Percentiles rank a stretch among this genome's conserved stretches.
Evolutionary conservation across 2,113 vertebrate species (phyloP).

Genomic region (Spheniscus mendiculus): DNA sequence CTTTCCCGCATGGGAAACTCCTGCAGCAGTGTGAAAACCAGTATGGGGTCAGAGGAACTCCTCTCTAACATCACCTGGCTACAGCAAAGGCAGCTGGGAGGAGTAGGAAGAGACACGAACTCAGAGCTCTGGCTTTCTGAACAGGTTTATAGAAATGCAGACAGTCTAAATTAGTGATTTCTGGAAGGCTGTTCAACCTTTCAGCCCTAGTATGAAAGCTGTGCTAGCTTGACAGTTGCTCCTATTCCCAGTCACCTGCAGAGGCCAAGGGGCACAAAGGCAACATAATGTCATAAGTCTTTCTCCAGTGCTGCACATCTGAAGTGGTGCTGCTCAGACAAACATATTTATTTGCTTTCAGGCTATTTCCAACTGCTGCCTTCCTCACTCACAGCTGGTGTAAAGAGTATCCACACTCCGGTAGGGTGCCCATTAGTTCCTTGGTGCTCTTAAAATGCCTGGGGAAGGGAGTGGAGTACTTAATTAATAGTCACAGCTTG

Average conservation of each 20-base stretch:
- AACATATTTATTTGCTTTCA: background rate
- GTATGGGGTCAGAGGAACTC: background rate
- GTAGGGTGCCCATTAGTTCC: background rate
- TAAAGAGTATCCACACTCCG: background rate
- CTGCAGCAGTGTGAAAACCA: background rate
- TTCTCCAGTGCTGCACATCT: background rate
- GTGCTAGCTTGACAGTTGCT: background rate
- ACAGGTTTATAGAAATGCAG: background rate
- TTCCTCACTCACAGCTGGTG: background rate
- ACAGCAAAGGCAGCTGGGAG: background rate
- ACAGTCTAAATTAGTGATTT: background rate
- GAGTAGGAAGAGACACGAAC: background rate
- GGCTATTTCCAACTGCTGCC: background rate
- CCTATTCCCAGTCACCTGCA: background rate
- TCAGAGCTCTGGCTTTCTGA: background rate
- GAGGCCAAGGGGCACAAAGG: background rate
- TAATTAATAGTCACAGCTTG: background rate
- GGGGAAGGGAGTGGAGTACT: background rate
- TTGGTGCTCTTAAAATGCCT: background rate
- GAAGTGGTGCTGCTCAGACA: background rate
- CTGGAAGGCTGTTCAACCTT: background rate
- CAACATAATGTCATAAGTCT: background rate
- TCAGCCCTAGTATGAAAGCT: background rate
- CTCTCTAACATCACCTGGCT: background rate
- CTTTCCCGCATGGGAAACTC: background rate